Conservation (phyloP, 2,797 vertebrate genomes). For the Gymnocypris eckloni region DNA sequence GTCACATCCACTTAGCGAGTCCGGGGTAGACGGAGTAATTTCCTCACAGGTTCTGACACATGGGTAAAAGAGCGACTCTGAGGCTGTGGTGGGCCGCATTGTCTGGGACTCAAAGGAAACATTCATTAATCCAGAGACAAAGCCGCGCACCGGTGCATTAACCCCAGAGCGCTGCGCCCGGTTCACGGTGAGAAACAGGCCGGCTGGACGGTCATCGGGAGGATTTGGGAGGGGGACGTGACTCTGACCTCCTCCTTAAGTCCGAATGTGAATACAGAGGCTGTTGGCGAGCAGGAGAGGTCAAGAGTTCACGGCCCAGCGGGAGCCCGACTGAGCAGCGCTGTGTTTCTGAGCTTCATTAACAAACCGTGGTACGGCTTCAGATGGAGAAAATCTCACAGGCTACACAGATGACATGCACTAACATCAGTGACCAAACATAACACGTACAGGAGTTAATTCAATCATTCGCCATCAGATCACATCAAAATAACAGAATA, state of each 20-base stretch:
- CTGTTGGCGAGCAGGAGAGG: conserved; percentile 73
- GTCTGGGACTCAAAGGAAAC: conserved; percentile 70
- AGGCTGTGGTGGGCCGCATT: conserved; percentile 56
- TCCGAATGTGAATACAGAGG: conserved; percentile 78
- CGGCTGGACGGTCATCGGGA: conserved; percentile 69
- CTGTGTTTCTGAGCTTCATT: conserved; percentile 63
- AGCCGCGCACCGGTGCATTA: conserved; percentile 75
- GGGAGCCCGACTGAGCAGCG: conserved; percentile 59
- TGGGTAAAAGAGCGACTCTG: conserved; percentile 54
- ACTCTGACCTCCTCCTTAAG: conserved; percentile 56
- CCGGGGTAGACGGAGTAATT: conserved; percentile 48
- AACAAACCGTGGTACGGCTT: conserved; percentile 61
- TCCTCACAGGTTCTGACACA: conserved; percentile 54
- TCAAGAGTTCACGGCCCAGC: conserved; percentile 73
- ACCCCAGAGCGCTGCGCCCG: conserved; percentile 70
- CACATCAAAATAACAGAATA: not conserved
- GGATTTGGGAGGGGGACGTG: conserved; percentile 47
- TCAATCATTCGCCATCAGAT: not conserved
- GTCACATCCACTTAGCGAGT: conserved; percentile 62
- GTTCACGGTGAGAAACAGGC: conserved; percentile 73
- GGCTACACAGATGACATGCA: not conserved
- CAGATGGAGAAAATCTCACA: conserved; percentile 24
- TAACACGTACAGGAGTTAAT: not conserved
- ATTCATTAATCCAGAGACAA: conserved; percentile 79
- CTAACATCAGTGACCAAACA: not conserved